Evolutionary conservation across 2,113 vertebrate genomes (phyloP).

Genomic region (Pangasianodon hypophthalmus): DNA sequence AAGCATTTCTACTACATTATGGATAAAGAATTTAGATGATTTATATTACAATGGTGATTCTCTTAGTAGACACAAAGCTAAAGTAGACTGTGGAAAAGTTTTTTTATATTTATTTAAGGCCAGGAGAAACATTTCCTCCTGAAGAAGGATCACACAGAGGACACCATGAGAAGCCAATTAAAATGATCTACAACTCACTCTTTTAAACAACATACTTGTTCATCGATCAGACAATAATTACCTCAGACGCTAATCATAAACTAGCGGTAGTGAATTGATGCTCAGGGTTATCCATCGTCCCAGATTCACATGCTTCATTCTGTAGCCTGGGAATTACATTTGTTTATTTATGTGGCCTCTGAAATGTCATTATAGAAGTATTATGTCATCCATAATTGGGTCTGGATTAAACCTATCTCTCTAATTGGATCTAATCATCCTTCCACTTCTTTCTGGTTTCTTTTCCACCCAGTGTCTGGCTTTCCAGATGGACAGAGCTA

Average conservation of each 20-base stretch:
- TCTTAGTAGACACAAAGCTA: neutral
- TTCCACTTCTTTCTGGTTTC: neutral
- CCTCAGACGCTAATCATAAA: conserved; percentile 76
- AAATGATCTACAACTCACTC: neutral
- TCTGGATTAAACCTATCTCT: neutral
- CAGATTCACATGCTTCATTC: conserved; percentile 59
- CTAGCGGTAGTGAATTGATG: conserved; percentile 76
- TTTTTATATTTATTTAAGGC: neutral
- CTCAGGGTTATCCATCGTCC: conserved; percentile 72
- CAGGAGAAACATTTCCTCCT: neutral
- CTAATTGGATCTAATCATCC: neutral
- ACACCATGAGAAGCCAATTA: neutral
- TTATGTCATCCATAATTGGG: neutral
- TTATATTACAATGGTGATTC: neutral
- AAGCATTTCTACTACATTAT: neutral
- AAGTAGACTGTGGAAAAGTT: neutral
- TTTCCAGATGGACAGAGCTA: neutral
- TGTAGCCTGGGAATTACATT: neutral
- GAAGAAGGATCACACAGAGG: neutral
- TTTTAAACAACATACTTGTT: conserved; percentile 70
- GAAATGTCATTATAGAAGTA: neutral
- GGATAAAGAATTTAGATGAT: neutral
- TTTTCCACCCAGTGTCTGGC: neutral
- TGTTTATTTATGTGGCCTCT: neutral
- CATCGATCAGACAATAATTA: conserved; percentile 77